Evolutionary conservation across 1,140 invertebrate species (phyloP).

Genomic region (Drosophila arawakana): DNA sequence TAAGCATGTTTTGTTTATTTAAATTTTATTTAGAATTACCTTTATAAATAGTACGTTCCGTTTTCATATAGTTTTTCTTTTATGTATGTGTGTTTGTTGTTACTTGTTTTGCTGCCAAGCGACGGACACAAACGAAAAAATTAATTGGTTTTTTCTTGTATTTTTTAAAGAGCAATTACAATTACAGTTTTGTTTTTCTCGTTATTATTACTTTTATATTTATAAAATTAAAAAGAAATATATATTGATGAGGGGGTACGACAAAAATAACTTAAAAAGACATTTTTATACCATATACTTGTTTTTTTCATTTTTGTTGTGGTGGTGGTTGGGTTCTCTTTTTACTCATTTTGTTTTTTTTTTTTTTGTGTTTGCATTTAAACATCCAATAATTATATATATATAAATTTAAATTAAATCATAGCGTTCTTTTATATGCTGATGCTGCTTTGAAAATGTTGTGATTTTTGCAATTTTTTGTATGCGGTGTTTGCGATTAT

Average conservation of each 20-base stretch:
- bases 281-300: slow-evolving; percentile 80
- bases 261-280: slow-evolving; percentile 78
- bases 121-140: slow-evolving; percentile 71
- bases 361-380: slow-evolving; percentile 25
- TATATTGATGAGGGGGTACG: slow-evolving; percentile 76
- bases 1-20: slow-evolving; percentile 45
- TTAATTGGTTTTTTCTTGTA: slow-evolving; percentile 72
- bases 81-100: slow-evolving; percentile 44
- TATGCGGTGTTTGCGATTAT: slow-evolving; percentile 31
- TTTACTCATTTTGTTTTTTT: slow-evolving; percentile 36
- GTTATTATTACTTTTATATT: slow-evolving; percentile 82
- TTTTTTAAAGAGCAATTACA: slow-evolving; percentile 78
- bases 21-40: slow-evolving; percentile 75
- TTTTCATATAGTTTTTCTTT: slow-evolving; percentile 66
- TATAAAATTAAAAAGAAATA: slow-evolving; percentile 82
- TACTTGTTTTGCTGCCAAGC: slow-evolving; percentile 59
- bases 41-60: slow-evolving; percentile 71
- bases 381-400: slow-evolving; percentile 76
- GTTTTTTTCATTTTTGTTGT: slow-evolving; percentile 55
- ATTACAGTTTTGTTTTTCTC: slow-evolving; percentile 78
- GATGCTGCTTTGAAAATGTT: slow-evolving; percentile 65
- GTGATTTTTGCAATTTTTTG: slow-evolving; percentile 23
- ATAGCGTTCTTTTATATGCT: slow-evolving; percentile 76
- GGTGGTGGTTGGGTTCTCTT: slow-evolving; percentile 47
- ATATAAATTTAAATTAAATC: slow-evolving; percentile 78